phyloP scores from a whole-genome alignment of 2,888 invertebrate species.

The Resseliella maxima region DNA sequence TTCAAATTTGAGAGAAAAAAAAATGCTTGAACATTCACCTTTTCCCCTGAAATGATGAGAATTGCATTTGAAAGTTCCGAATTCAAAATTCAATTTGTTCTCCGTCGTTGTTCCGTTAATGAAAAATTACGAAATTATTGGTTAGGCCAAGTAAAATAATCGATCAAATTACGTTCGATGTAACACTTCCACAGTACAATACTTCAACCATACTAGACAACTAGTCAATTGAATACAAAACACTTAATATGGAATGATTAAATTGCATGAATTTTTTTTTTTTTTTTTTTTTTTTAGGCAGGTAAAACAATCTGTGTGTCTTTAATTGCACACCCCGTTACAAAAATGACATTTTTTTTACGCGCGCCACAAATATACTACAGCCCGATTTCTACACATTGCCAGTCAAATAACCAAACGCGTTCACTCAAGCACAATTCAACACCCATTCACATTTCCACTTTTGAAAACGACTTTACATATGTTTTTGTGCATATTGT shows the following conservation, averaged over 20 bases:
- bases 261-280: not conserved
- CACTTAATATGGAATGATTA: constrained; percentile 31
- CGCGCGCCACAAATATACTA: not conserved
- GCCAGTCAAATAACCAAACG: not conserved
- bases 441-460: constrained; percentile 49
- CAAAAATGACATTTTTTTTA: constrained; percentile 22
- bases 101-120: not conserved
- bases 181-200: not conserved
- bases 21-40: not conserved
- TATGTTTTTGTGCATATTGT: constrained; percentile 31
- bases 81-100: not conserved
- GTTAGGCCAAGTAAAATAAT: not conserved
- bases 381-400: not conserved
- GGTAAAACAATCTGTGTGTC: constrained; percentile 38
- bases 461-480: not conserved
- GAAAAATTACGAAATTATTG: not conserved
- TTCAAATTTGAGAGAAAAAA: no score
- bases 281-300: not conserved
- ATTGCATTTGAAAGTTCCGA: not conserved
- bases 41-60: not conserved
- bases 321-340: constrained; percentile 48
- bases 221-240: not conserved
- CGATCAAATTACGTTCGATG: not conserved
- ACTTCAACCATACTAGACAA: not conserved
- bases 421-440: not conserved